Base-by-base conservation (phyloP, 2,888 invertebrate genomes). In the Orchesellides sinensis region DNA sequence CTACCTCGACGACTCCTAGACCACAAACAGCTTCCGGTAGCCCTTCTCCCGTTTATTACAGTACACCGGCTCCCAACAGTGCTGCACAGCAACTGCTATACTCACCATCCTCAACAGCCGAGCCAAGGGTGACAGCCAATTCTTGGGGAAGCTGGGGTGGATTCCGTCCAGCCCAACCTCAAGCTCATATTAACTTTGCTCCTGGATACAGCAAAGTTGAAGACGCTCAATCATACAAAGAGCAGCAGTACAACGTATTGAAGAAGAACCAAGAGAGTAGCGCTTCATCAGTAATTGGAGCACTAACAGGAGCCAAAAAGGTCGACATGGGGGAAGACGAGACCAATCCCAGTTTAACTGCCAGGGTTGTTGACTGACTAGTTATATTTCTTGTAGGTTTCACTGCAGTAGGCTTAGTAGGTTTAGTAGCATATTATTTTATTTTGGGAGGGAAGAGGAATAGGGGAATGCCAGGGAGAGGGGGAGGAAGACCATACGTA, bases 61-160 rank as follows among this genome's bases (percentile, higher is more conserved):
- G 45, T 45, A 8, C 40, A 8, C 6, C 56, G 12, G 25, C 17
- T 8, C 21, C 17, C 23, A 17, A 65, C 23, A 6, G 35, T 78
- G 78, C 70, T 78, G 78, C 54, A 70, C 78, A 61, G 56, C 78
- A 78, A 78, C 61, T 78, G 78, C 78, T 45, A 54, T 78, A 78
- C 78, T 78, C 70, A 61, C 35, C 32, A 17, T 78, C 78, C 14
- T 63, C 68, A 49, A 54, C 45, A 12, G 25, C 17, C 12, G 74
- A 32, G 35, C 52, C 66, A 27, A 68, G 52, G 19, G 27, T n/a
- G n/a, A 25, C 47, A 14, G 1, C 59, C 68, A n/a, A n/a, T 19
- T 68, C 77, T 4, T 70, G 70, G 70, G 61, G 70, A 69, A 78
- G 8, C 12, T 78, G 78, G 78, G 70, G 63, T 70, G 78, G 78